Conservation (phyloP, 2,113 vertebrate species). For the Alexandromys fortis region DNA sequence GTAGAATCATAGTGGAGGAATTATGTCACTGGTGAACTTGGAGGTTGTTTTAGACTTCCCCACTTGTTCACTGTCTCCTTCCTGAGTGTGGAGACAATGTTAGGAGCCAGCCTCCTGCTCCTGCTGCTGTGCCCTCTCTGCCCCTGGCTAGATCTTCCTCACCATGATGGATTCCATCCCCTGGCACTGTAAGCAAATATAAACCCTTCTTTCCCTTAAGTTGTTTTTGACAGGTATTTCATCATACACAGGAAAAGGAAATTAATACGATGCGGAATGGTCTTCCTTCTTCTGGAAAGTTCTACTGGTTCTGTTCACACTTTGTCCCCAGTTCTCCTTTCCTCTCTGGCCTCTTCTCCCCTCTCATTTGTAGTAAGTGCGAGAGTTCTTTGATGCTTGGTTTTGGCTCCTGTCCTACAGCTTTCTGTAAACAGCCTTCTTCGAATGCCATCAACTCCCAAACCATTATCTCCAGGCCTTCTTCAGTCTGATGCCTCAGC, state of each 20-base stretch:
- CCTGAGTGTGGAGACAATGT: too few relatives aligned
- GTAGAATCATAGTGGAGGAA: too few relatives aligned
- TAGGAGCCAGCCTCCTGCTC: not conserved
- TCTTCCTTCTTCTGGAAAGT: not conserved
- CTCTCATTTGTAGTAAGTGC: not conserved
- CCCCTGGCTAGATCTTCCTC: not conserved
- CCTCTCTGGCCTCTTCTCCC: not conserved
- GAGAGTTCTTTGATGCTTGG: not conserved
- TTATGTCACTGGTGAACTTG: not conserved
- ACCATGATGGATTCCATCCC: not conserved
- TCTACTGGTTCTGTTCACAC: not conserved
- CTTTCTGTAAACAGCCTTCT: not conserved
- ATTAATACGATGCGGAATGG: accelerated
- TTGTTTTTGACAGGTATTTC: not conserved
- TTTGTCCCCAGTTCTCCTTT: not conserved
- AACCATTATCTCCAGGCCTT: not conserved
- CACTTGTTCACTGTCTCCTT: not conserved
- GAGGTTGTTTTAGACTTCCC: not conserved
- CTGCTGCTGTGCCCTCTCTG: not conserved
- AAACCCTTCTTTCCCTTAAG: too few relatives aligned
- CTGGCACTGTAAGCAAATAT: not conserved
- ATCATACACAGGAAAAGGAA: not conserved
- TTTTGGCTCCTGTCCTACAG: not conserved
- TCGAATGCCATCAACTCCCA: not conserved
- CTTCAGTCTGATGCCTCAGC: not conserved